Base-by-base conservation (phyloP, 1,140 invertebrate genomes). In the Drosophila setifemur region DNA sequence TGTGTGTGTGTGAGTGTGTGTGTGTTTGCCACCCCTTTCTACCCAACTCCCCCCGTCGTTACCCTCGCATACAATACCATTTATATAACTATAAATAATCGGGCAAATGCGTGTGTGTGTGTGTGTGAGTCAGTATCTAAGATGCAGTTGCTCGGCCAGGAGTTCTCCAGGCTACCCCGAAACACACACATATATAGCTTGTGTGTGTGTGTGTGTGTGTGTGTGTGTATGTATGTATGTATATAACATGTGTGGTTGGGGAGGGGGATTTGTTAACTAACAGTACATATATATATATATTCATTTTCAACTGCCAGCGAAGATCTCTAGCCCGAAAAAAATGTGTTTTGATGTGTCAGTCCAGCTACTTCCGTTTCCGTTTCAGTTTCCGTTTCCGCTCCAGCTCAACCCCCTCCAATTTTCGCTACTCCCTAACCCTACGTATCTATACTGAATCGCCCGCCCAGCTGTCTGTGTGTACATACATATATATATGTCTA, bases 301-400 rank as follows among this genome's bases (percentile, higher is more conserved):
- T n/a, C n/a, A n/a, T n/a, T n/a, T n/a, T n/a, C n/a, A n/a, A n/a
- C n/a, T 60, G 57, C 54, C 29, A 60, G 53, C 55, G 55, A 60
- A 58, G 53, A 40, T 55, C 19, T 48, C 26, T 23, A 58, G 54
- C 33, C 33, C 12, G 28, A 25, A 23, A 16, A 64, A 64, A 49
- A 70, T 54, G 57, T 61, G 48, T 8, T 50, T n/a, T 50, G 26
- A 61, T 58, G 39, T 31, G 18, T 55, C 67, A 48, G 66, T 67
- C 28, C 42, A 42, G 28, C 2, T 64, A 47, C 28, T 48, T 40
- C 37, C 64, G 28, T 47, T 40, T 57, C 25, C 47, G 21, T 25
- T 35, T 54, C 16, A 23, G 11, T 35, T 37, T 26, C 29, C 33
- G 23, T 11, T 26, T 52, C 21, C 19, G n/a, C 21, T 40, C 31